Evolutionary conservation across 2,797 vertebrate genomes (phyloP).

Genomic region (Peromyscus aztecus): DNA sequence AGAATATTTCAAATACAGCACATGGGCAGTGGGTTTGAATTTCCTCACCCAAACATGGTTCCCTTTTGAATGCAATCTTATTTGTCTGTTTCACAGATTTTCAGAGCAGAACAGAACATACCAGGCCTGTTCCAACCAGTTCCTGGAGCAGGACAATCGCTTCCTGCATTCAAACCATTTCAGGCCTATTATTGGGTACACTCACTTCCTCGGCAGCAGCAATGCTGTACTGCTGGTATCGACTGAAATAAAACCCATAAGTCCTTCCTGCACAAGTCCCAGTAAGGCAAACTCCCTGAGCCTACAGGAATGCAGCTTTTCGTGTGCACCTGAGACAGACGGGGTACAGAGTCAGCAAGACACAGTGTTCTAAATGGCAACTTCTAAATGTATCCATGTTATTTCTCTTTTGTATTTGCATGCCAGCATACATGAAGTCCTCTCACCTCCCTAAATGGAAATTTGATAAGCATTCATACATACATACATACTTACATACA

Average conservation of each 20-base stretch:
- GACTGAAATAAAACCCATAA: conserved; percentile 55
- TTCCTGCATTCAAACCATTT: conserved; percentile 23
- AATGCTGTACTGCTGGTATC: background rate
- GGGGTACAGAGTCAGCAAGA: background rate
- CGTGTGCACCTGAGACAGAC: background rate
- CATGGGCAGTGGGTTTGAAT: background rate
- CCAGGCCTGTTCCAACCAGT: background rate
- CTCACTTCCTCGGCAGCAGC: conserved; percentile 14
- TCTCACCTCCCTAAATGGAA: background rate
- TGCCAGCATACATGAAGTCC: background rate
- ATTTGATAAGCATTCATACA: background rate
- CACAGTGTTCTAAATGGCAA: background rate
- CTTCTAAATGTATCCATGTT: background rate
- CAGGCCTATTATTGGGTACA: conserved; percentile 14
- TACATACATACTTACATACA: too few species aligned
- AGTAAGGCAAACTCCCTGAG: background rate
- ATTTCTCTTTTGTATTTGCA: background rate
- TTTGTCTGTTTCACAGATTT: conserved; percentile 37
- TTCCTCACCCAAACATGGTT: conserved; percentile 26
- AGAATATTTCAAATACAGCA: conserved; percentile 10
- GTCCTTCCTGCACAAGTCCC: conserved; percentile 10
- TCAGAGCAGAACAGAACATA: conserved; percentile 15
- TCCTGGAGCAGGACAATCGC: background rate
- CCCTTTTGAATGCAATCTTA: conserved; percentile 9
- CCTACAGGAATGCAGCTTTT: background rate